Conservation (phyloP, 2,797 vertebrate species). For the Epinephelus malabaricus region DNA sequence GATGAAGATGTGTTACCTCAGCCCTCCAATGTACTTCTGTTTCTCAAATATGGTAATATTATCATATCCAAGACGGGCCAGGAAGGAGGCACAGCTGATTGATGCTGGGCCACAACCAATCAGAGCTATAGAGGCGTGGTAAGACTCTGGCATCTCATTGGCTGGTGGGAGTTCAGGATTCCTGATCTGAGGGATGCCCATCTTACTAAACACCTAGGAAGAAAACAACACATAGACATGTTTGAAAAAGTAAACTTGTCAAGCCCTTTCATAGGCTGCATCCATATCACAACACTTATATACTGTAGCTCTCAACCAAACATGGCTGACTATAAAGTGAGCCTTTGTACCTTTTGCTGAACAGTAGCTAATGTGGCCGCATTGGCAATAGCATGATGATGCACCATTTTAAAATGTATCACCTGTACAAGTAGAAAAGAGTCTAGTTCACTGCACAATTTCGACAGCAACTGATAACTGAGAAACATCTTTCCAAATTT, state of each 20-base stretch:
- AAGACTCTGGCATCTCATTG: constrained; percentile 89
- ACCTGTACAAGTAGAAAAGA: too few species aligned
- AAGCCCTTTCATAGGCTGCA: neutral
- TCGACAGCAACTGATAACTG: neutral
- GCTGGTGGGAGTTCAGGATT: constrained; percentile 87
- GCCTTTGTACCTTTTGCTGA: neutral
- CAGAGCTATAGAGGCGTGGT: constrained; percentile 90
- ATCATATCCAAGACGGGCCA: constrained; percentile 93
- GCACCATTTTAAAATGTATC: neutral
- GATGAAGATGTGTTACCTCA: constrained; percentile 87
- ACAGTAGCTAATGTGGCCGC: neutral
- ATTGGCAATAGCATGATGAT: neutral
- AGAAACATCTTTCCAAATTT: too few species aligned
- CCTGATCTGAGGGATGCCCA: constrained; percentile 93
- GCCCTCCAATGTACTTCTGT: constrained; percentile 91
- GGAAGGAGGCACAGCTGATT: constrained; percentile 94
- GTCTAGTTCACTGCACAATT: too few species aligned
- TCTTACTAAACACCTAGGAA: constrained; percentile 92
- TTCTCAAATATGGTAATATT: constrained; percentile 95
- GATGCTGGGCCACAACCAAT: constrained; percentile 95
- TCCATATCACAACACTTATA: neutral
- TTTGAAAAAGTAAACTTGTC: neutral
- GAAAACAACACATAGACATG: constrained; percentile 13
- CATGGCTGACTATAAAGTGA: neutral
- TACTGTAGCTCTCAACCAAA: neutral